Conservation (phyloP, 2,113 vertebrate genomes). For the Abramis brama region DNA sequence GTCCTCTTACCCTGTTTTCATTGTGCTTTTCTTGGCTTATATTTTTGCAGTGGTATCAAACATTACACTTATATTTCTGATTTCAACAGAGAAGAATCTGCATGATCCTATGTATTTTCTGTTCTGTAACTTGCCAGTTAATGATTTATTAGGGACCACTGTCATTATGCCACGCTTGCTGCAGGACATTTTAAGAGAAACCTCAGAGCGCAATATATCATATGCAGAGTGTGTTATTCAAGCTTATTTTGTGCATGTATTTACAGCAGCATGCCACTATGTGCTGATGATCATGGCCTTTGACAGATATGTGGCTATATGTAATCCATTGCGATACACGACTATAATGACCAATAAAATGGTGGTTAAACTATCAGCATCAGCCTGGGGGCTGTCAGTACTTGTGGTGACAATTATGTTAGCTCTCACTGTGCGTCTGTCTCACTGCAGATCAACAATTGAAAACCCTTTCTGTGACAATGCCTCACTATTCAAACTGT, state of each 20-base stretch:
- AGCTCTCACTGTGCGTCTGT: conserved; percentile 55
- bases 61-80: conserved; percentile 46
- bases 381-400: conserved; percentile 39
- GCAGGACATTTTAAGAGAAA: background rate
- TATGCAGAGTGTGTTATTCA: conserved; percentile 6
- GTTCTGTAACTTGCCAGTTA: conserved; percentile 62
- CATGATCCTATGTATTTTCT: conserved; percentile 70
- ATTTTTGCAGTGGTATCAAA: background rate
- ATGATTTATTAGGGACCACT: background rate
- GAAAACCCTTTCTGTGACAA: conserved; percentile 20
- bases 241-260: conserved; percentile 60
- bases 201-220: conserved; percentile 2
- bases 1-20: background rate
- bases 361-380: conserved; percentile 57
- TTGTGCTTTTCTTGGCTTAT: background rate
- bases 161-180: background rate
- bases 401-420: conserved; percentile 44
- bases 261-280: conserved; percentile 19
- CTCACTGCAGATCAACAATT: conserved; percentile 56
- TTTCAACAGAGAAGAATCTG: conserved; percentile 56
- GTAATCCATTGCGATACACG: background rate
- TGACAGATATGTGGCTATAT: background rate
- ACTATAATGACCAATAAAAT: conserved; percentile 44
- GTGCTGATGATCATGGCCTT: conserved; percentile 64
- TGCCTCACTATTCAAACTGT: conserved; percentile 45